Percentiles rank a stretch among this genome's conserved stretches.
Conservation (phyloP, 2,797 vertebrate genomes). For the Enteromius afrohamiltoni region DNA sequence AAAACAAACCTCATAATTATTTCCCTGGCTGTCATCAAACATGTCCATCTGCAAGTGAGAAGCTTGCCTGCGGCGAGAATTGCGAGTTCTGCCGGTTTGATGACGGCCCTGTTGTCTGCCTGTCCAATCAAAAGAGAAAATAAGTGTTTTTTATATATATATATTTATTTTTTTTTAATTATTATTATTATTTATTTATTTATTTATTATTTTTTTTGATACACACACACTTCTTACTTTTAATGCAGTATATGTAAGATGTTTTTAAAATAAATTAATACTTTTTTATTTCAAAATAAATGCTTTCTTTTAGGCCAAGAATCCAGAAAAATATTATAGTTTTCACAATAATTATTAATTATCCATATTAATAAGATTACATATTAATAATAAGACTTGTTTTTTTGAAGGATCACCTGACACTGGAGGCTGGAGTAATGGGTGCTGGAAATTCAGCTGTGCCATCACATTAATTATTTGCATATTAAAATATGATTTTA, state of each 20-base stretch:
- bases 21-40: slow-evolving; percentile 69
- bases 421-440: not conserved
- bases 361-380: too few relatives aligned
- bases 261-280: too few relatives aligned
- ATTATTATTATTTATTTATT: too few relatives aligned
- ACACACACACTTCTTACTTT: too few relatives aligned
- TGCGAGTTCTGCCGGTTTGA: slow-evolving; percentile 26
- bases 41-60: slow-evolving; percentile 19
- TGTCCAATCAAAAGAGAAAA: slow-evolving; percentile 23
- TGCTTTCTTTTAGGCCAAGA: too few relatives aligned
- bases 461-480: not conserved
- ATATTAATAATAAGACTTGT: not conserved
- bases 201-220: too few relatives aligned
- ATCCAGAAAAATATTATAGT: too few relatives aligned
- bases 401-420: not conserved
- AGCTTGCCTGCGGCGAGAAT: slow-evolving; percentile 55
- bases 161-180: too few relatives aligned
- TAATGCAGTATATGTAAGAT: too few relatives aligned
- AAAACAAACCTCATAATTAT: slow-evolving; percentile 77
- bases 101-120: slow-evolving; percentile 51
- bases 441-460: not conserved
- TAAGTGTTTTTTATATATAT: too few relatives aligned
- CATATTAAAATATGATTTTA: not conserved
- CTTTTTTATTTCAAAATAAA: too few relatives aligned
- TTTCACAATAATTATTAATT: too few relatives aligned